Evolutionary conservation across 2,888 invertebrate species (phyloP).

Genomic region (Xestia xanthographa): DNA sequence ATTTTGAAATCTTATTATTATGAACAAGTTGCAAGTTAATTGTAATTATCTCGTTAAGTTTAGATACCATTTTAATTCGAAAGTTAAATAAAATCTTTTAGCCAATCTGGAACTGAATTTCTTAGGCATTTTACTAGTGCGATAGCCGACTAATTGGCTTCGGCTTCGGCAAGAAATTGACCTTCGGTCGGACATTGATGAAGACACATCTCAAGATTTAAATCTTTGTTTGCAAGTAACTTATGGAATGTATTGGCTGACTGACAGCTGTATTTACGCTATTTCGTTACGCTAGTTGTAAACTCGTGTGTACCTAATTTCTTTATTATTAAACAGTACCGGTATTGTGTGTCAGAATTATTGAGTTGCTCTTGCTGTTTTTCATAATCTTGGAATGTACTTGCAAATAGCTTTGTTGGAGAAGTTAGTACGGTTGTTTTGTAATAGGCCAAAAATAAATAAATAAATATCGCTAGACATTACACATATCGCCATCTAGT

Average conservation of each 20-base stretch:
- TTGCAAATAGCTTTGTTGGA: background rate
- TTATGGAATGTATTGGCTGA: constrained; percentile 46
- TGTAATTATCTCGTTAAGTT: background rate
- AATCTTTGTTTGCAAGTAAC: constrained; percentile 59
- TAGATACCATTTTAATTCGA: background rate
- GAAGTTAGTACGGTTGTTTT: too few species aligned
- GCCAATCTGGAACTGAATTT: background rate
- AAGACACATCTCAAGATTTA: background rate
- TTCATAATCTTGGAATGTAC: background rate
- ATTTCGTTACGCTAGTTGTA: constrained; percentile 42
- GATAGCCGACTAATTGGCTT: background rate
- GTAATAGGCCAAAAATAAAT: too few species aligned
- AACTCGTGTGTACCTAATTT: constrained; percentile 33
- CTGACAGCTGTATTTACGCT: constrained; percentile 52
- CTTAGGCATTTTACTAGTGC: background rate
- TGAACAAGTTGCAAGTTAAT: background rate
- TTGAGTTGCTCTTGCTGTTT: background rate
- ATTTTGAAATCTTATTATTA: background rate
- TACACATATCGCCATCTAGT: too few species aligned
- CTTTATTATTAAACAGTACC: constrained; percentile 34
- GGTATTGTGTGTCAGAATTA: constrained; percentile 15
- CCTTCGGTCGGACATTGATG: background rate
- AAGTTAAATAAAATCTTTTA: background rate
- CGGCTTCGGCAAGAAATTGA: background rate
- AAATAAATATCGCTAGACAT: too few species aligned